Evolutionary conservation across 2,888 invertebrate genomes (phyloP), one percentile per base, ranked within the genome.

Genomic region (Caenorhabditis imperialis): DNA sequence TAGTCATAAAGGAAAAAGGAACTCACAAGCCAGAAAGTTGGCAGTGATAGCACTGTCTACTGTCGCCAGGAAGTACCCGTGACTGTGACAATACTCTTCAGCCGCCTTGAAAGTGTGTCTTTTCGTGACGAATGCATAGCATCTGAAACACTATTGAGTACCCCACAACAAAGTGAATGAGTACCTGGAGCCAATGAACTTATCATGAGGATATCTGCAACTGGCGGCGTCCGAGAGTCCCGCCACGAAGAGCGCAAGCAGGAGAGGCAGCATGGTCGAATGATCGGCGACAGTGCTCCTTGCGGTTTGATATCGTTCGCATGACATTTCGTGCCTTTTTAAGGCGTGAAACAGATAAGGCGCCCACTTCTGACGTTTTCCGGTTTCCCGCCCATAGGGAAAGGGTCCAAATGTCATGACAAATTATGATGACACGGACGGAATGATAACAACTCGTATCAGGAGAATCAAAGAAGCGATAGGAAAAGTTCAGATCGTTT

Each of bases 1-100:
- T 3, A 8, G 14, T 16, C 37, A 33, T 10, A 51, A 51, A 22
- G 12, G 22, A 37, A 42, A 38, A 33, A 35, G 50, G n/a, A 18
- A 57, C 53, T 58, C 45, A 70, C 70, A 70, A 18, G 70, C 70
- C 25, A 70, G 35, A 18, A 70, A 70, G 18, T 61, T 70, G 3
- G 61, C 53, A 27, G 61, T 61, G n/a, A 61, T 61, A 8, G 35
- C 42, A 1, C 33, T 48, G 27, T 70, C 70, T 1, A 70, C 70
- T 6, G 70, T 70, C 3, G 61, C 70, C 16, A 70, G 42, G 3
- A 23, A 40, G 42, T 61, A 70, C 23, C 70, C 70, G 30, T 55
- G 55, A 35, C 55, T 53, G 33, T 70, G 61, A 42, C 70, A 70
- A n/a, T 70, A 70, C 27, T 70, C 48, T 25, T 54, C 38, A 12